phyloP scores from a whole-genome alignment of 2,888 invertebrate species.

The Melinopterus prodromus region DNA sequence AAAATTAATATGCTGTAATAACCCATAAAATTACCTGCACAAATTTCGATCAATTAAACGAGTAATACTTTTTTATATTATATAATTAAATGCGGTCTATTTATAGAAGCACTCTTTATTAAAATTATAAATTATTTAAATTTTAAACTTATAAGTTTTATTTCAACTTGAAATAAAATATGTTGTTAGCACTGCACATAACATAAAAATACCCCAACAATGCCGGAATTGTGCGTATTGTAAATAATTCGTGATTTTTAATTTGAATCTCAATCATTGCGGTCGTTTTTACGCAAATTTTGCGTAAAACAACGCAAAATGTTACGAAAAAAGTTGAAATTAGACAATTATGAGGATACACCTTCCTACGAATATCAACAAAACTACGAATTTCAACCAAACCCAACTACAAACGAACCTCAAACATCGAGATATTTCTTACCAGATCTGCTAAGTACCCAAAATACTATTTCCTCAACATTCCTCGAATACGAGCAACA shows the following conservation, averaged over 20 bases:
- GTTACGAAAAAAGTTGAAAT: slow-evolving; percentile 43
- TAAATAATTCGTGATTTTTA: background rate
- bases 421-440: slow-evolving; percentile 7
- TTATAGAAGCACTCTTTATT: background rate
- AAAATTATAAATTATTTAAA: background rate
- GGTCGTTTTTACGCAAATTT: background rate
- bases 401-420: background rate
- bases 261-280: background rate
- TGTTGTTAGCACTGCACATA: background rate
- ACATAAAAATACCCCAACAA: background rate
- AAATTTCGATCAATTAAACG: too few relatives aligned
- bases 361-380: slow-evolving; percentile 5
- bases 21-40: too few relatives aligned
- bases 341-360: slow-evolving; percentile 32
- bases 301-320: slow-evolving; percentile 31
- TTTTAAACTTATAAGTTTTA: background rate
- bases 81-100: background rate
- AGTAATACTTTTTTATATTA: too few relatives aligned
- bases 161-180: background rate
- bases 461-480: slow-evolving; percentile 38
- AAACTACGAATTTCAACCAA: background rate
- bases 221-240: background rate
- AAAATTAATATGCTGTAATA: too few relatives aligned
- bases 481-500: slow-evolving; percentile 54
- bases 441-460: background rate